A percentile compares a stretch with the other conserved stretches of the same genome.
phyloP scores from a whole-genome alignment of 2,113 vertebrate species.

The Nerophis lumbriciformis region DNA sequence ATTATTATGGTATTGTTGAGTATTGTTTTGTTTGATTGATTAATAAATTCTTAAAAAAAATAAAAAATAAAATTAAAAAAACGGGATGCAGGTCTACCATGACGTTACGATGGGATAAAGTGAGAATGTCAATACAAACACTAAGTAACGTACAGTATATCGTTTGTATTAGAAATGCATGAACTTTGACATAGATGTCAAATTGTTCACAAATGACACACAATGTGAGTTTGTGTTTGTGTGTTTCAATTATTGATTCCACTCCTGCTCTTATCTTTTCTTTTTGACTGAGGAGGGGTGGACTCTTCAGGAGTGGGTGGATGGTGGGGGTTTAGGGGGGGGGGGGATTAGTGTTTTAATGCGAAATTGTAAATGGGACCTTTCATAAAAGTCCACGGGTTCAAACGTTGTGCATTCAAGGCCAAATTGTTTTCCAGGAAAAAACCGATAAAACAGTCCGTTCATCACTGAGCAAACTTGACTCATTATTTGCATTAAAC shows the following conservation, averaged over 20 bases:
- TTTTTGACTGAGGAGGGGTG: too few relatives aligned
- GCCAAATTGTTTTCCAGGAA: constrained; percentile 79
- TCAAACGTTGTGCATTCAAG: constrained; percentile 75
- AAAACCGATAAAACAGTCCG: constrained; percentile 65
- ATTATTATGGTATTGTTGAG: too few relatives aligned
- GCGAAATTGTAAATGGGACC: constrained; percentile 72
- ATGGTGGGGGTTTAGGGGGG: not conserved
- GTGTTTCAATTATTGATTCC: constrained; percentile 67
- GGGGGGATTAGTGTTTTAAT: constrained; percentile 52
- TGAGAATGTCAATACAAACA: too few relatives aligned
- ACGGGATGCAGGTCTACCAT: too few relatives aligned
- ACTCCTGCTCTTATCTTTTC: constrained; percentile 66
- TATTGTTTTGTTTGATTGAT: too few relatives aligned
- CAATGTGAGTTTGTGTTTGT: constrained; percentile 23
- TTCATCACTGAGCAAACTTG: constrained; percentile 73
- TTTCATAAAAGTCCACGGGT: constrained; percentile 75
- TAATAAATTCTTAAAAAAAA: too few relatives aligned
- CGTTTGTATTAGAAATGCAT: not conserved
- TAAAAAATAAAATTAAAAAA: too few relatives aligned
- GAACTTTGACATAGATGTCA: constrained; percentile 6
- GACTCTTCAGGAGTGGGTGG: constrained; percentile 19
- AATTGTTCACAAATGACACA: constrained; percentile 21
- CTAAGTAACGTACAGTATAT: not conserved
- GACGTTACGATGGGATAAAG: too few relatives aligned
- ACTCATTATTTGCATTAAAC: constrained; percentile 73